These are phyloP conservation scores for Thecocarcelia acutangulata DNA, from an alignment of 2,888 invertebrate genomes.

Conservation along the genomic window DNA sequence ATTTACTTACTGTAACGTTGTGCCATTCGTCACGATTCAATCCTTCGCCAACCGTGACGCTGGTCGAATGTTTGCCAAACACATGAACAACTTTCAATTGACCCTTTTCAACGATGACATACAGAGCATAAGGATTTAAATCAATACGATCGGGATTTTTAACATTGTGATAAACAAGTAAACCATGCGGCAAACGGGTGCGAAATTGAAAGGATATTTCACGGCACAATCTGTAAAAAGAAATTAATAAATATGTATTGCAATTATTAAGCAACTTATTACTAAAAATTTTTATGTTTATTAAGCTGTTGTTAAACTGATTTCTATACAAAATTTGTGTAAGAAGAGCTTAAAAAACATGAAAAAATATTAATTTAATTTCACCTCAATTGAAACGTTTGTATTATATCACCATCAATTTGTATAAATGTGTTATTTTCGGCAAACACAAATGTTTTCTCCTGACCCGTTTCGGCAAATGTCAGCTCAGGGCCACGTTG, in stretches of 20 bases:
- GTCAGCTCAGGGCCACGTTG: constrained; percentile 90
- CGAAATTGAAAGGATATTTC: constrained; percentile 95
- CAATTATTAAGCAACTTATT: too few species aligned
- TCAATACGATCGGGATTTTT: constrained; percentile 90
- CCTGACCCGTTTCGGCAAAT: constrained; percentile 91
- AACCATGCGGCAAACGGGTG: constrained; percentile 92
- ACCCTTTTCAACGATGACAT: constrained; percentile 95
- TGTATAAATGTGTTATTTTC: constrained; percentile 95
- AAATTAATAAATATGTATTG: too few species aligned
- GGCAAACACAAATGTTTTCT: constrained; percentile 95
- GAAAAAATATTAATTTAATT: constrained; percentile 70
- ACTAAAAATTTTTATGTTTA: too few species aligned
- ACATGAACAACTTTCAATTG: constrained; percentile 95
- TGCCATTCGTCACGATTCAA: constrained; percentile 95
- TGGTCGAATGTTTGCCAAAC: constrained; percentile 92
- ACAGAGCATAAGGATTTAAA: constrained; percentile 93
- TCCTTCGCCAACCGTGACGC: constrained; percentile 92
- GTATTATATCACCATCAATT: constrained; percentile 93
- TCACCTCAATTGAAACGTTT: constrained; percentile 93
- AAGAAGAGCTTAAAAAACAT: too few species aligned
- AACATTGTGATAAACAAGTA: constrained; percentile 94
- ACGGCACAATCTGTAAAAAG: constrained; percentile 86
- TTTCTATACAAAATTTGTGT: too few species aligned
- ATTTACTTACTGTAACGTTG: constrained; percentile 87
- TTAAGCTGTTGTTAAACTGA: too few species aligned